phyloP scores from a whole-genome alignment of 2,888 invertebrate genomes.

The Galerucella calmariensis region DNA sequence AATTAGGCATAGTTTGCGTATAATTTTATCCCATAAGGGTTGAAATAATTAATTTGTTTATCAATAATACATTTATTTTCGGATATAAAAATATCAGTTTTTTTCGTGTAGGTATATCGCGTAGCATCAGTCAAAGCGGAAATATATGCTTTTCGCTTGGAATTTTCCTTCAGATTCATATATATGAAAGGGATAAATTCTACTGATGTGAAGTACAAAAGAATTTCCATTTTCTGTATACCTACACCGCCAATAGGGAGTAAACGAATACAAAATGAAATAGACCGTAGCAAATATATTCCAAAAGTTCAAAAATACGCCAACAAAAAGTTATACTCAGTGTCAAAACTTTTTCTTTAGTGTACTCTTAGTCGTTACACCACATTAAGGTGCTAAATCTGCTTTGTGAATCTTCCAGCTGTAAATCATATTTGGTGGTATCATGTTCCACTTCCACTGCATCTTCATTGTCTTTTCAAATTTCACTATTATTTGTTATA shows the following conservation, averaged over 20 bases:
- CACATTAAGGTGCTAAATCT: too few relatives aligned
- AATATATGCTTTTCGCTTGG: neutral
- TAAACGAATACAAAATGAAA: constrained; percentile 17
- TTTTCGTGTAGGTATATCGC: neutral
- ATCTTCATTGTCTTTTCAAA: too few relatives aligned
- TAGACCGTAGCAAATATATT: constrained; percentile 21
- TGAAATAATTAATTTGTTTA: too few relatives aligned
- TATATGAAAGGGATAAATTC: neutral
- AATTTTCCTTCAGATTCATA: neutral
- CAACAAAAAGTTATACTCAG: neutral
- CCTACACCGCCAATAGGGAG: constrained; percentile 11
- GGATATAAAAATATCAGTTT: neutral
- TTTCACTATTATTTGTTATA: too few relatives aligned
- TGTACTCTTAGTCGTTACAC: too few relatives aligned
- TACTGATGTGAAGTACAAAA: constrained; percentile 13
- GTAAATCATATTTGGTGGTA: too few relatives aligned
- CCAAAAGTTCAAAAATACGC: constrained; percentile 9
- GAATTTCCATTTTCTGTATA: constrained; percentile 16
- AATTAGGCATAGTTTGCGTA: too few relatives aligned
- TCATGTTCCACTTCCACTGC: too few relatives aligned
- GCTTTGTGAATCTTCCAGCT: too few relatives aligned
- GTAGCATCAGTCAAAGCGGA: neutral
- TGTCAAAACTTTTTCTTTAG: too few relatives aligned
- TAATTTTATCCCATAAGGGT: too few relatives aligned
- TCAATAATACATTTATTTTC: too few relatives aligned